Evolutionary conservation across 2,888 invertebrate species (phyloP), one percentile per base, ranked within the genome.

Genomic region (Drosophila longiperda): DNA sequence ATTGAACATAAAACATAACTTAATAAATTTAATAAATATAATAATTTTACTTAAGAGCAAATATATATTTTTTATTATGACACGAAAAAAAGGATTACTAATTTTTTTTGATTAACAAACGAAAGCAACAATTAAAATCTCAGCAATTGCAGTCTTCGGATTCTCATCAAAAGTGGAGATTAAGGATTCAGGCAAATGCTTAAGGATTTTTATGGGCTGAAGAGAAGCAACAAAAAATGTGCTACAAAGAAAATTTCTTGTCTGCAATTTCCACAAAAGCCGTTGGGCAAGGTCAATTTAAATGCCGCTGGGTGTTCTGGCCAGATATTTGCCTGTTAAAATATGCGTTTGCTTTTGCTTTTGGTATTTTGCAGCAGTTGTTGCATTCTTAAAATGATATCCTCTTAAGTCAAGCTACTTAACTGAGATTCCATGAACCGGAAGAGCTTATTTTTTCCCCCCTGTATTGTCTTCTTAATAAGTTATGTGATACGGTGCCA

Each of bases 351-450:
- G 36, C 54, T 12, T 26, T 38, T 26, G 12, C 36, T 26, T 26
- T 38, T 26, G 12, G 26, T 26, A 7, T 26, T 26, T 26, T n/a
- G 12, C 54, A 26, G 12, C 36, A 54, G 4, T 38, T 55, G 55
- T 26, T 55, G 38, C 55, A 55, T 55, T 38, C 38, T 29, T 38
- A n/a, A 38, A 36, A 36, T 26, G 8, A 12, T 26, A 54, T 17
- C 36, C 36, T 53, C 12, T 26, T 26, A 54, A 26, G 38, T n/a
- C 38, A 26, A 55, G 38, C 17, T 26, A n/a, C 26, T 38, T 55
- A 38, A 7, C 54, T 26, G 23, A 15, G 15, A 23, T 17, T 5
- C 23, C 6, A n/a, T 15, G 11, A 36, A n/a, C 6, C 23, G 23
- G 29, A 29, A 29, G 29, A 29, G 54, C 26, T 29, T 12, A 12